Evolutionary conservation across 2,888 invertebrate species (phyloP).

Genomic region (Eupithecia inturbata): DNA sequence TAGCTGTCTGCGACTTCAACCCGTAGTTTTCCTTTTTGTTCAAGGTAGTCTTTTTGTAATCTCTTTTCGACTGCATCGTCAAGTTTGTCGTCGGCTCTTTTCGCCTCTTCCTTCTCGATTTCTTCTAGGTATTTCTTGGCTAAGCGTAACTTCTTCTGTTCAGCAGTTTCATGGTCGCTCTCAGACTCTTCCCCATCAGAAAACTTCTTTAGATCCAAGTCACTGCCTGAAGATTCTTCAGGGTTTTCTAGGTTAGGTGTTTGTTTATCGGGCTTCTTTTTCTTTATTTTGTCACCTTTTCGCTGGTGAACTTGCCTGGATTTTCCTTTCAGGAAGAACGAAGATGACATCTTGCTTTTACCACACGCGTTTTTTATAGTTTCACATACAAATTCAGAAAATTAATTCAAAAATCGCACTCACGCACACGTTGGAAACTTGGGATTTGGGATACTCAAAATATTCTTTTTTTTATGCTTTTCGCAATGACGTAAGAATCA

Average conservation of each 20-base stretch:
- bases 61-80: conserved; percentile 89
- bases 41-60: conserved; percentile 92
- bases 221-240: conserved; percentile 87
- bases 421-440: conserved; percentile 32
- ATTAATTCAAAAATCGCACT: conserved; percentile 13
- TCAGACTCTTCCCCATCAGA: conserved; percentile 79
- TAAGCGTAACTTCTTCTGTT: conserved; percentile 94
- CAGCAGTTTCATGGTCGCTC: conserved; percentile 91
- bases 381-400: conserved; percentile 15
- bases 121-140: conserved; percentile 95
- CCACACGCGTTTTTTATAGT: background rate
- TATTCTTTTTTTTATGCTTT: background rate
- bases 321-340: conserved; percentile 85
- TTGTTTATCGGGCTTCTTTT: conserved; percentile 68
- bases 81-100: conserved; percentile 86
- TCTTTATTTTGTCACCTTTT: conserved; percentile 77
- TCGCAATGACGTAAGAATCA: conserved; percentile 4
- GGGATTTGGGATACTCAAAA: background rate
- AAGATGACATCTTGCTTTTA: conserved; percentile 77
- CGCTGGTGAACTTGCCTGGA: conserved; percentile 82
- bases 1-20: conserved; percentile 88
- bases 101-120: conserved; percentile 91
- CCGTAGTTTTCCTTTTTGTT: conserved; percentile 92
- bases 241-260: conserved; percentile 79
- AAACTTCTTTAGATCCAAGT: conserved; percentile 85